Evolutionary conservation across 2,113 vertebrate genomes (phyloP).

Genomic region (Paedocypris sp.): DNA sequence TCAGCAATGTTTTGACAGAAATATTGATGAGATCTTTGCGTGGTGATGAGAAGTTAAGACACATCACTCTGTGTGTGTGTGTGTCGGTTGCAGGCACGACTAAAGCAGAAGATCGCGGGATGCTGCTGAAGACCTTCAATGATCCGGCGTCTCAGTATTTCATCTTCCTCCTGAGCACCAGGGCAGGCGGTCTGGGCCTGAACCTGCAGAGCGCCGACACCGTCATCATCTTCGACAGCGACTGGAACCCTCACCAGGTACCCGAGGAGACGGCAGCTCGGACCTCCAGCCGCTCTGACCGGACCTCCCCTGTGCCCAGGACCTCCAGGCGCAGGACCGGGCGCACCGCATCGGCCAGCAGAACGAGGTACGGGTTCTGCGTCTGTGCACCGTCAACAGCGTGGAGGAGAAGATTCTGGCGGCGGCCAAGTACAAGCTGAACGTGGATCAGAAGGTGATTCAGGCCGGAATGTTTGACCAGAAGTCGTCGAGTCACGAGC

Average conservation of each 20-base stretch:
- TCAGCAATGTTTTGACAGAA: too few species aligned
- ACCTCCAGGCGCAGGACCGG: slow-evolving; percentile 90
- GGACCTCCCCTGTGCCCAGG: slow-evolving; percentile 50
- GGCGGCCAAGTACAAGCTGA: slow-evolving; percentile 93
- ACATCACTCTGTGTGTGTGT: background rate
- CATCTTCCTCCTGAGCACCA: slow-evolving; percentile 34
- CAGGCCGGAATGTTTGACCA: slow-evolving; percentile 98
- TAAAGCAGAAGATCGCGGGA: slow-evolving; percentile 89
- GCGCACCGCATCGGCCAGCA: slow-evolving; percentile 95
- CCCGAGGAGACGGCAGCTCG: slow-evolving; percentile 8
- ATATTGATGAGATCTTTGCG: background rate
- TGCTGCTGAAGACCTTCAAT: slow-evolving; percentile 90
- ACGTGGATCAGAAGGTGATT: slow-evolving; percentile 97
- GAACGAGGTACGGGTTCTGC: slow-evolving; percentile 90
- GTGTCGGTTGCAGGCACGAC: slow-evolving; percentile 36
- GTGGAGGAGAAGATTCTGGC: slow-evolving; percentile 97
- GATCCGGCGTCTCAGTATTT: slow-evolving; percentile 66
- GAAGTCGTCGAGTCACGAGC: slow-evolving; percentile 93
- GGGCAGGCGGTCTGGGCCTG: slow-evolving; percentile 34
- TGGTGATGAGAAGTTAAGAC: background rate
- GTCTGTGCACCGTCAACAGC: slow-evolving; percentile 94
- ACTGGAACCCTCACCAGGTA: slow-evolving; percentile 98
- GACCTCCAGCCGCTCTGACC: background rate
- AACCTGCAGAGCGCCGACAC: slow-evolving; percentile 80
- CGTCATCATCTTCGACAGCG: slow-evolving; percentile 73